phyloP scores from a whole-genome alignment of 2,888 invertebrate genomes.

The Digitonthophagus gazella region DNA sequence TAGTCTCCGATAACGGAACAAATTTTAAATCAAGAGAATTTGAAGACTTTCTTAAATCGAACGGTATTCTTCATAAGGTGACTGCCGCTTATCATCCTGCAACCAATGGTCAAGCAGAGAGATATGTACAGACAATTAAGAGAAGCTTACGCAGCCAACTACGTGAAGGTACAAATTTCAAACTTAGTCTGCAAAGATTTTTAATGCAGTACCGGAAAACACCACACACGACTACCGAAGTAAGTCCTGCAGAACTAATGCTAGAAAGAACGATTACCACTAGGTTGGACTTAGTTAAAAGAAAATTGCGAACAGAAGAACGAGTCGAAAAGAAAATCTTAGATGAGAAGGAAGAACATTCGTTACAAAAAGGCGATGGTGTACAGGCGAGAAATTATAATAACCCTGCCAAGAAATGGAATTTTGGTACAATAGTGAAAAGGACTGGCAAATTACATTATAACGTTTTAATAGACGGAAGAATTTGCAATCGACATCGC shows the following conservation, averaged over 20 bases:
- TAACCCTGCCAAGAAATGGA: slow-evolving; percentile 10
- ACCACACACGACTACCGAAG: slow-evolving; percentile 21
- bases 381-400: slow-evolving; percentile 2
- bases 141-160: slow-evolving; percentile 20
- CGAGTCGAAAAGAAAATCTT: neutral
- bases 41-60: slow-evolving; percentile 27
- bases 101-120: slow-evolving; percentile 33
- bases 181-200: slow-evolving; percentile 21
- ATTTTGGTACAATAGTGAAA: slow-evolving; percentile 3
- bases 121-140: slow-evolving; percentile 32
- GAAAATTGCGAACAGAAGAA: neutral
- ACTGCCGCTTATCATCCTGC: slow-evolving; percentile 33
- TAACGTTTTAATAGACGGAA: neutral
- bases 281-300: slow-evolving; percentile 20
- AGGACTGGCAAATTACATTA: slow-evolving; percentile 8
- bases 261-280: slow-evolving; percentile 22
- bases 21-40: slow-evolving; percentile 33
- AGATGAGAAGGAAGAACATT: neutral
- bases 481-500: slow-evolving; percentile 2
- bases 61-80: slow-evolving; percentile 30
- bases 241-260: slow-evolving; percentile 29
- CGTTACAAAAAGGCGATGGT: neutral
- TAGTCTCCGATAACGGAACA: slow-evolving; percentile 33
- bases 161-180: slow-evolving; percentile 19
- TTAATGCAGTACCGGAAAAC: slow-evolving; percentile 28